These are phyloP conservation scores for Montipora cactus DNA, from an alignment of 64 coral and sea anemone genomes.

Conservation along the genomic window DNA sequence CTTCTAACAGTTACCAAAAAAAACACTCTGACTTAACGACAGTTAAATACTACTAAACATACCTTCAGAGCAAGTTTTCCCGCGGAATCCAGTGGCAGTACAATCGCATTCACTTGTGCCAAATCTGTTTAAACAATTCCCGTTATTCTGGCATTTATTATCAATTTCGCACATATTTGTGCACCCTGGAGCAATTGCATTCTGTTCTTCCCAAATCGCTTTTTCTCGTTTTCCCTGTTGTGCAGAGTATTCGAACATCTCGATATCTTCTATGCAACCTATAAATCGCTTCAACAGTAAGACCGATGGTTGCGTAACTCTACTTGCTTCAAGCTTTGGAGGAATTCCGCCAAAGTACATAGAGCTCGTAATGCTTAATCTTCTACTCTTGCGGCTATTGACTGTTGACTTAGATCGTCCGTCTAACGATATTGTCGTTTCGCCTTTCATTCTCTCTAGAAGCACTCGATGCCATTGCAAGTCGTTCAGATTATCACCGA, in stretches of 20 bases:
- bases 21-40: neutral
- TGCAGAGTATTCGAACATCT: neutral
- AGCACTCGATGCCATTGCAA: conserved; percentile 31
- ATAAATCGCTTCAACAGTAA: neutral
- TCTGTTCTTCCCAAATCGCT: neutral
- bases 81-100: conserved; percentile 22
- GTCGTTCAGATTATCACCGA: conserved; percentile 27
- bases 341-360: conserved; percentile 46
- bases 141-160: conserved; percentile 4
- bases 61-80: conserved; percentile 4
- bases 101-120: conserved; percentile 24
- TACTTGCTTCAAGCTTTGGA: conserved; percentile 1
- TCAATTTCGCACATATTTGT: conserved; percentile 9
- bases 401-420: neutral
- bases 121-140: conserved; percentile 34
- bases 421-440: conserved; percentile 1
- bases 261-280: conserved; percentile 7
- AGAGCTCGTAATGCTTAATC: neutral
- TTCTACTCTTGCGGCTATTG: neutral
- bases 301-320: conserved; percentile 11
- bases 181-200: conserved; percentile 1
- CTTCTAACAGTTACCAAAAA: neutral
- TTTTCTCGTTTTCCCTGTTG: conserved; percentile 6
- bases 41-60: neutral
- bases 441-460: neutral